Evolutionary conservation across 1,140 invertebrate species (phyloP), one percentile per base, ranked within the genome.

Genomic region (Hetaerina americana): DNA sequence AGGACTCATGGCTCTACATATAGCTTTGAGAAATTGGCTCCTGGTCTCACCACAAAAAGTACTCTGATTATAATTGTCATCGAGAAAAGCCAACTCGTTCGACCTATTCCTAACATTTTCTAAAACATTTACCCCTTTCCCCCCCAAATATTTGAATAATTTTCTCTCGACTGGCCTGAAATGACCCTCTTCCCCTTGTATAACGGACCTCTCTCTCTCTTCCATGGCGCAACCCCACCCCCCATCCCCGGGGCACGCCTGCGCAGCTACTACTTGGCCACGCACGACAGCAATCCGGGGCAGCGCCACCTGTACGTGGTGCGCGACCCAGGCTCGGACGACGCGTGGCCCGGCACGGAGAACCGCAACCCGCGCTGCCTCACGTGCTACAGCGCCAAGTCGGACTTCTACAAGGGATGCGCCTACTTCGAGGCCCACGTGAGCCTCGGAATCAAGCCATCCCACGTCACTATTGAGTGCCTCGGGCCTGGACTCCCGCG

Each of bases 231-330:
- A n/a, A 40, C 12, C 24, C 2, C 25, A 1, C 24, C 26, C n/a
- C n/a, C 67, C 67, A 25, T 24, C 12, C 15, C n/a, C 22, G 6
- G 6, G 12, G n/a, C 26, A 68, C 74, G 72, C 71, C 28, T 72
- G 75, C 74, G 18, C 77, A 89, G 88, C 27, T 89, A 87, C 81
- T 95, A 91, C 84, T 85, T 92, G 77, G 91, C 83, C 0, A 93
- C 91, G 66, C 88, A 90, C 76, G 89, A 92, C 71, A 86, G 87
- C 70, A 88, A 88, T 78, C 90, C 94, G 0, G 92, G 93, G 5
- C 91, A 95, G 79, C 86, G 89, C 71, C 94, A 96, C 79, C 83
- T 97, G 68, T 96, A 92, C 79, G 88, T 91, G 5, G 90, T 92
- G 1, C 80, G 82, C 49, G 86, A 88, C 73, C 85, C 84, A 3